Evolutionary conservation across 2,888 invertebrate genomes (phyloP).

Genomic region (Apotomis betuletana): DNA sequence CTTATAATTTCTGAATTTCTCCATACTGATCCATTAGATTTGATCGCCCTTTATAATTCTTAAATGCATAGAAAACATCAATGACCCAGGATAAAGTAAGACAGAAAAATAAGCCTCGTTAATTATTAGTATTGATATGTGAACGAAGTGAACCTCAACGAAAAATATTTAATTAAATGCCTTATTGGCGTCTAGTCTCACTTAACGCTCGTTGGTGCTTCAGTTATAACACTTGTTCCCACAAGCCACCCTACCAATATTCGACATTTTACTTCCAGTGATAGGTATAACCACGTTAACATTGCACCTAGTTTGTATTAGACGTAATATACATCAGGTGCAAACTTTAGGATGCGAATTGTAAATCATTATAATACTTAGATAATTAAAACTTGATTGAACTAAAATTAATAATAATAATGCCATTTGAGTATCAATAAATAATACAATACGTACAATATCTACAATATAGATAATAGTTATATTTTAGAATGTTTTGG

Average conservation of each 20-base stretch:
- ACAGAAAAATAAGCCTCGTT: no score
- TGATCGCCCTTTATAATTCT: no score
- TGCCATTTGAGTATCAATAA: conserved; percentile 33
- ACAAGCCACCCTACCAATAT: conserved; percentile 35
- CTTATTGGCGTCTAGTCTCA: conserved; percentile 65
- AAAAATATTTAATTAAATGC: conserved; percentile 46
- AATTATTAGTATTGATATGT: no score
- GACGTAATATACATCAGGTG: neutral
- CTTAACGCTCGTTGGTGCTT: conserved; percentile 66
- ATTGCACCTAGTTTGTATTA: neutral
- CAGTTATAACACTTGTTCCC: conserved; percentile 64
- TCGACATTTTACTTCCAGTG: conserved; percentile 19
- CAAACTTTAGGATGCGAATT: neutral
- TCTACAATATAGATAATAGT: conserved; percentile 24
- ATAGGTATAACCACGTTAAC: conserved; percentile 2
- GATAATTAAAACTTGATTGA: conserved; percentile 16
- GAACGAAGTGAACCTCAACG: no score
- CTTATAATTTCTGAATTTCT: no score
- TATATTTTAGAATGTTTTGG: conserved; percentile 13
- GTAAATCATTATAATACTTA: conserved; percentile 29
- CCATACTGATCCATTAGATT: no score
- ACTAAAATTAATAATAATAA: conserved; percentile 35
- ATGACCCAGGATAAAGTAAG: no score
- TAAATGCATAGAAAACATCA: no score
- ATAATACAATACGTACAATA: conserved; percentile 35